These are phyloP conservation scores for Ethmia dodecea DNA, from an alignment of 2,888 invertebrate species.

Conservation along the genomic window DNA sequence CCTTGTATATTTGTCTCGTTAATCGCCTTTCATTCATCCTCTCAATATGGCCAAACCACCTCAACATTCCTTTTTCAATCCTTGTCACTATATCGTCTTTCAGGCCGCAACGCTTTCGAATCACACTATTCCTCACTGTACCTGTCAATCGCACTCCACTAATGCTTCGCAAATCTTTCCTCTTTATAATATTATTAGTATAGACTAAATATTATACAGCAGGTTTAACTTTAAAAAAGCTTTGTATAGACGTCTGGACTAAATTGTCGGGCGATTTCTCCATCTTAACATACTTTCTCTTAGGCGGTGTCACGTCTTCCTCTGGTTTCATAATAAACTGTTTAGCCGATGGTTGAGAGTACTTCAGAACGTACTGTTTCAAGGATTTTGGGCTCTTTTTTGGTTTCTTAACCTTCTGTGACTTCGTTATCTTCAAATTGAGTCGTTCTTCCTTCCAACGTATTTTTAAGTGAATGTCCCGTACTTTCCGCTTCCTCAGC, in stretches of 20 bases:
- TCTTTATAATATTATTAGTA: neutral
- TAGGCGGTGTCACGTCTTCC: slow-evolving; percentile 30
- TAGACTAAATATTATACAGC: too few relatives aligned
- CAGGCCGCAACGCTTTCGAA: too few relatives aligned
- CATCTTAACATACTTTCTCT: slow-evolving; percentile 32
- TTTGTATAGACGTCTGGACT: slow-evolving; percentile 50
- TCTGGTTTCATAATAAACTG: slow-evolving; percentile 35
- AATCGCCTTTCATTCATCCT: too few relatives aligned
- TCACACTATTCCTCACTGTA: too few relatives aligned
- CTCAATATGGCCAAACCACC: too few relatives aligned
- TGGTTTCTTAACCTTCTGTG: slow-evolving; percentile 19
- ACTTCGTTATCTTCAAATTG: slow-evolving; percentile 35
- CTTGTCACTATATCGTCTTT: too few relatives aligned
- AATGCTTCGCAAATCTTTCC: too few relatives aligned
- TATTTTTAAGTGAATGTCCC: slow-evolving; percentile 43
- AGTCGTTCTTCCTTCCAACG: slow-evolving; percentile 36
- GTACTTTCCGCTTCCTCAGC: slow-evolving; percentile 14
- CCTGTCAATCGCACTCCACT: too few relatives aligned
- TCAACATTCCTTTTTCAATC: too few relatives aligned
- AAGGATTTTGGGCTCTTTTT: slow-evolving; percentile 14
- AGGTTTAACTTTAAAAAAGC: slow-evolving; percentile 37
- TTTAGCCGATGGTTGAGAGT: slow-evolving; percentile 19
- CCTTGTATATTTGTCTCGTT: too few relatives aligned
- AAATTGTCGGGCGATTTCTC: slow-evolving; percentile 43
- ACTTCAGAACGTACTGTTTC: slow-evolving; percentile 52